These are phyloP conservation scores for Tetraneura akinire DNA, from an alignment of 1,140 invertebrate genomes.

Conservation along the genomic window DNA sequence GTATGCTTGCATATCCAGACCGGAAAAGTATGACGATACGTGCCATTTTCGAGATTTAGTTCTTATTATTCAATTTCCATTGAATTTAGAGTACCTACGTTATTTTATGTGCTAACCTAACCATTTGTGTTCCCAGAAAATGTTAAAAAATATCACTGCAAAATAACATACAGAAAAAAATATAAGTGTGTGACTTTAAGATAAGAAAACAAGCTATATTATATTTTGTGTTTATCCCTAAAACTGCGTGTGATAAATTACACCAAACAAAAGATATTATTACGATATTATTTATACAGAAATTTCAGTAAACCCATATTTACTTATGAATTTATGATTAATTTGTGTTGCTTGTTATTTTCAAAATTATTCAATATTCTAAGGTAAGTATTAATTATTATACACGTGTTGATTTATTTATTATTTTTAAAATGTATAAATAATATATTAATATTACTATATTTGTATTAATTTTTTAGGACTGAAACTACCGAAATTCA, in stretches of 20 bases:
- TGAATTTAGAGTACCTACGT: not conserved
- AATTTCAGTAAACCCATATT: not conserved
- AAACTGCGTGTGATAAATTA: conserved; percentile 11
- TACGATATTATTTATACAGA: no score
- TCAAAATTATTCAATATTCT: no score
- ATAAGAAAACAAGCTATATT: conserved; percentile 5
- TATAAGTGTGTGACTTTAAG: not conserved
- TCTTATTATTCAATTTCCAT: conserved; percentile 40
- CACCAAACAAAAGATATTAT: no score
- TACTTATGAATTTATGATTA: no score
- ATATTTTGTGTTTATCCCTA: conserved; percentile 16
- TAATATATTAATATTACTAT: no score
- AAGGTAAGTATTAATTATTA: no score
- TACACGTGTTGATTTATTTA: no score
- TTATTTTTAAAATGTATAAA: no score
- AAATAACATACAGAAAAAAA: not conserved
- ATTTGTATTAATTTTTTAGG: no score
- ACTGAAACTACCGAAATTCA: no score
- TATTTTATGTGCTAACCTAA: conserved; percentile 10
- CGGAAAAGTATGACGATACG: conserved; percentile 31
- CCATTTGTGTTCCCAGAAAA: conserved; percentile 22
- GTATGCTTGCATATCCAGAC: not conserved
- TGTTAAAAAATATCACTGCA: conserved; percentile 6
- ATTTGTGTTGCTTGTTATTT: no score
- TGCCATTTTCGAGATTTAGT: conserved; percentile 20